Evolutionary conservation across 2,113 vertebrate genomes (phyloP).

Genomic region (Irena cyanogastra): DNA sequence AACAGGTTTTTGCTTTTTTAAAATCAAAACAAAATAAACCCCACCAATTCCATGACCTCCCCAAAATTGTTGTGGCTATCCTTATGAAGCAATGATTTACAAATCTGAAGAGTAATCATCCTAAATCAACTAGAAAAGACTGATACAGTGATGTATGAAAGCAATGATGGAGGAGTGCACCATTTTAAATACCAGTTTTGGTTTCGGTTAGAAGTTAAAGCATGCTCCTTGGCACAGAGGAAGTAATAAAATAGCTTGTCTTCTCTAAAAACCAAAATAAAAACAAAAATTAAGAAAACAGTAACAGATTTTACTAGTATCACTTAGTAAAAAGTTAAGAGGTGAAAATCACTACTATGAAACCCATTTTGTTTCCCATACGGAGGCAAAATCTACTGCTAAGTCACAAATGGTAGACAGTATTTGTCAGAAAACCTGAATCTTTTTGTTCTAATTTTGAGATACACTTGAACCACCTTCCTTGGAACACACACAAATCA

Average conservation of each 20-base stretch:
- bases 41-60: rapidly evolving
- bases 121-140: neutral
- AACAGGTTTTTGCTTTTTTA: neutral
- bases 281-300: neutral
- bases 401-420: neutral
- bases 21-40: neutral
- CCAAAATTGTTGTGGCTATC: neutral
- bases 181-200: neutral
- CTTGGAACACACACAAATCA: neutral
- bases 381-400: neutral
- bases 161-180: neutral
- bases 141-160: neutral
- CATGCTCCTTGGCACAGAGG: neutral
- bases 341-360: neutral
- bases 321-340: neutral
- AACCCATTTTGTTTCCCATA: neutral
- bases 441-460: neutral
- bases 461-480: neutral
- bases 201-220: neutral
- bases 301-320: neutral
- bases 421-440: neutral
- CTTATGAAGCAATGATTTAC: neutral
- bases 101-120: neutral
- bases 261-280: neutral
- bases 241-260: neutral